phyloP scores from a whole-genome alignment of 2,113 vertebrate genomes.

The Macrotis lagotis region DNA sequence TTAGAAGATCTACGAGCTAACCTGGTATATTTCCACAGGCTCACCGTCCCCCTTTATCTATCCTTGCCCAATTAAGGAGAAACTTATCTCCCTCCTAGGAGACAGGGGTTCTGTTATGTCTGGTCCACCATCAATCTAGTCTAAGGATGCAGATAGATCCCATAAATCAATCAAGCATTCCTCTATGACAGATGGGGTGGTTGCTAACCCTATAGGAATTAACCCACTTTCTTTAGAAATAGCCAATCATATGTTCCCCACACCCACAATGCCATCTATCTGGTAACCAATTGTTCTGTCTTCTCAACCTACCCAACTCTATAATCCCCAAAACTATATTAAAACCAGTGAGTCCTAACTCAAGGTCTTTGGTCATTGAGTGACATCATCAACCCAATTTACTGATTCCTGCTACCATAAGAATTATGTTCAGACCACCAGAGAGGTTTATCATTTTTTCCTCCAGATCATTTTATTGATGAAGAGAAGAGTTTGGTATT shows the following conservation, averaged over 20 bases:
- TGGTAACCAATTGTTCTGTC: background rate
- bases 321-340: background rate
- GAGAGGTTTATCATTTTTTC: background rate
- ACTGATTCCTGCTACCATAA: background rate
- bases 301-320: background rate
- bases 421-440: background rate
- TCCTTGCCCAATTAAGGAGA: background rate
- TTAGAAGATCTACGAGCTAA: background rate
- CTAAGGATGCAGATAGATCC: background rate
- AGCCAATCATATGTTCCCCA: background rate
- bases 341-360: background rate
- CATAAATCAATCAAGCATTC: background rate
- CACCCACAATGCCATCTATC: background rate
- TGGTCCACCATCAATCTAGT: background rate
- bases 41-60: background rate
- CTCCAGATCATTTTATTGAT: background rate
- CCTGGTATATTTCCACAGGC: background rate
- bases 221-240: background rate
- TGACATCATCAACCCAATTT: background rate
- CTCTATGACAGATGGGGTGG: background rate
- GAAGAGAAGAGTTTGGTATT: background rate
- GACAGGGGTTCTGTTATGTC: no score
- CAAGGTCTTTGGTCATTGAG: background rate
- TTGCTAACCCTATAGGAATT: background rate
- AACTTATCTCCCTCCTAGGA: background rate